Percentiles rank a stretch among this genome's conserved stretches.
Conservation (phyloP, 2,113 vertebrate species). For the Chloroceryle aenea region DNA sequence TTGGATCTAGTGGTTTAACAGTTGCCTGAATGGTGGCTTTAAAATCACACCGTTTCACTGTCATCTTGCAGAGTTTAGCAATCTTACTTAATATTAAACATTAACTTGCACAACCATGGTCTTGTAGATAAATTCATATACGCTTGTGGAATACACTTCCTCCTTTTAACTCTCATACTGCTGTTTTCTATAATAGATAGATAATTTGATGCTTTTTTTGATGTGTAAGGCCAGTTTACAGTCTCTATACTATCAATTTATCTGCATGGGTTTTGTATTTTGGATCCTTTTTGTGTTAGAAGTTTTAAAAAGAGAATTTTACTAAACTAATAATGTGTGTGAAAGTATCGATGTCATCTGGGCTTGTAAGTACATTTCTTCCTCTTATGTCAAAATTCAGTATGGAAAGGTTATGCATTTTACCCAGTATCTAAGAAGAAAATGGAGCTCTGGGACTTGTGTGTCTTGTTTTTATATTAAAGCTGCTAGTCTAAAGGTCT, state of each 20-base stretch:
- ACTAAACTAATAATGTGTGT: neutral
- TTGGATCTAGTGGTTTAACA: neutral
- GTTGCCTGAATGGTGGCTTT: neutral
- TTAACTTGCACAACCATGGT: neutral
- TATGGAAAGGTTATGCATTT: neutral
- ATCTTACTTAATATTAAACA: neutral
- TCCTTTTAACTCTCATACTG: neutral
- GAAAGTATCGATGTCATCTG: neutral
- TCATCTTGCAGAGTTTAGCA: neutral
- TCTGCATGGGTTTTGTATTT: neutral
- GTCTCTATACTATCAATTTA: neutral
- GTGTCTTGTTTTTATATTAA: neutral
- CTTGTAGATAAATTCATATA: neutral
- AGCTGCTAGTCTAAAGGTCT: neutral
- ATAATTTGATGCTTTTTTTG: neutral
- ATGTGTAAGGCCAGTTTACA: neutral
- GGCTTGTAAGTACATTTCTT: neutral
- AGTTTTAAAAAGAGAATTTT: too few relatives aligned
- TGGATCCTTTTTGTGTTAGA: too few relatives aligned
- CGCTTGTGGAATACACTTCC: neutral
- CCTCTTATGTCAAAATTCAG: neutral
- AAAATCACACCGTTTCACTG: neutral
- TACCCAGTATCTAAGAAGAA: neutral
- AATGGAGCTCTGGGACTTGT: neutral
- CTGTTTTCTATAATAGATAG: neutral